phyloP scores from a whole-genome alignment of 1,140 invertebrate genomes.

The Brachystomella parvula region DNA sequence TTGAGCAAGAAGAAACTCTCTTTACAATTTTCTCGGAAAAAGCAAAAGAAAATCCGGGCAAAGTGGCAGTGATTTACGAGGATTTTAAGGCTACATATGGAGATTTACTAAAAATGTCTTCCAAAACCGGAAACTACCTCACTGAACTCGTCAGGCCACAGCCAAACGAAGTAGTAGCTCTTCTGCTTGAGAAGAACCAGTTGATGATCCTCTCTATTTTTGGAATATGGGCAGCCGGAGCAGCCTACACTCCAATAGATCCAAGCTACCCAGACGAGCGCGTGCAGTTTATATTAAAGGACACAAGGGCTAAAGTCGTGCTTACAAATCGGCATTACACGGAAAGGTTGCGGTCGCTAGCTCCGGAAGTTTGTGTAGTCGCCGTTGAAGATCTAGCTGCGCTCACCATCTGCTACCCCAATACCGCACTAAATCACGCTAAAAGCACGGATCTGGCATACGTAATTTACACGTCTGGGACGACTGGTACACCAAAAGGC shows the following conservation, averaged over 20 bases:
- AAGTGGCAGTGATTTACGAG: conserved; percentile 9
- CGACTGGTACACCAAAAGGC: conserved; percentile 23
- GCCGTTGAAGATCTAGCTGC: too few species aligned
- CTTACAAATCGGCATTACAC: too few species aligned
- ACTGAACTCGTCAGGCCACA: neutral
- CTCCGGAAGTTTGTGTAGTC: too few species aligned
- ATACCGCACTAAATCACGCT: too few species aligned
- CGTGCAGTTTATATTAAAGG: conserved; percentile 64
- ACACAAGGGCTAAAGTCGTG: conserved; percentile 55
- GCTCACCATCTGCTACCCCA: too few species aligned
- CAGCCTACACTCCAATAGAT: conserved; percentile 71
- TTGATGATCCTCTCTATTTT: conserved; percentile 60
- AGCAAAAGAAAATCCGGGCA: too few species aligned
- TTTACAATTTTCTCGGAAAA: too few species aligned
- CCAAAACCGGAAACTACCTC: conserved; percentile 1
- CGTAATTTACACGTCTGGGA: conserved; percentile 19
- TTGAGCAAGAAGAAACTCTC: neutral
- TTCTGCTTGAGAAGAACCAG: conserved; percentile 65
- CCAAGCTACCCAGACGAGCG: conserved; percentile 61
- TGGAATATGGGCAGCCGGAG: conserved; percentile 68
- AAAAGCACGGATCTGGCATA: conserved; percentile 13
- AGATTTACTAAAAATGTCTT: neutral
- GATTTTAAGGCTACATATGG: neutral
- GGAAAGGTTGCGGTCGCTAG: too few species aligned
- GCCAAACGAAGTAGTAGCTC: conserved; percentile 47